Evolutionary conservation across 1,140 invertebrate species (phyloP).

Genomic region (Mercenaria mercenaria): DNA sequence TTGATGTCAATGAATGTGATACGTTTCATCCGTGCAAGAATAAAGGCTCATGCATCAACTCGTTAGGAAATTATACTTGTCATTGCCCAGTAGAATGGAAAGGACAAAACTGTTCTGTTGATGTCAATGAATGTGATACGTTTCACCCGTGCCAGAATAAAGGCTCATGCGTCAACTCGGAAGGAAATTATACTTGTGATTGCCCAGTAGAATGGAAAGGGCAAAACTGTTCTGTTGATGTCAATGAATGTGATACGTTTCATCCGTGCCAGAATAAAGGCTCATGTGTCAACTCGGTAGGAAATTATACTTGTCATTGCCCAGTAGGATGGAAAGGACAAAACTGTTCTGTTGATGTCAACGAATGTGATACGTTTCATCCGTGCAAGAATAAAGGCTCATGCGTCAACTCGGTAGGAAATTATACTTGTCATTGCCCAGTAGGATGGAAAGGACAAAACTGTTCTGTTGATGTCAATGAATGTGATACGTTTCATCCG

Average conservation of each 20-base stretch:
- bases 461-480: not conserved
- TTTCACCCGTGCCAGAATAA: not conserved
- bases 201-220: not conserved
- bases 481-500: not conserved
- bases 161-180: not conserved
- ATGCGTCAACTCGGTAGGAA: not conserved
- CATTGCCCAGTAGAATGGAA: not conserved
- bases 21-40: not conserved
- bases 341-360: not conserved
- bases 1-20: constrained; percentile 17
- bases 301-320: not conserved
- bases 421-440: constrained; percentile 28
- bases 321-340: not conserved
- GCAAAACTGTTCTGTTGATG: not conserved
- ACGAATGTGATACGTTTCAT: not conserved
- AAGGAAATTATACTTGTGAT: not conserved
- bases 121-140: not conserved
- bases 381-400: not conserved
- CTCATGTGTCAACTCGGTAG: not conserved
- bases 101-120: not conserved
- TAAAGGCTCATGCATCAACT: not conserved
- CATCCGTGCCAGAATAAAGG: constrained; percentile 81
- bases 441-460: constrained; percentile 27
- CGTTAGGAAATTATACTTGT: not conserved
- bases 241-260: constrained; percentile 75